These are phyloP conservation scores for Dunckerocampus dactyliophorus DNA, from an alignment of 2,113 vertebrate genomes.

Conservation along the genomic window DNA sequence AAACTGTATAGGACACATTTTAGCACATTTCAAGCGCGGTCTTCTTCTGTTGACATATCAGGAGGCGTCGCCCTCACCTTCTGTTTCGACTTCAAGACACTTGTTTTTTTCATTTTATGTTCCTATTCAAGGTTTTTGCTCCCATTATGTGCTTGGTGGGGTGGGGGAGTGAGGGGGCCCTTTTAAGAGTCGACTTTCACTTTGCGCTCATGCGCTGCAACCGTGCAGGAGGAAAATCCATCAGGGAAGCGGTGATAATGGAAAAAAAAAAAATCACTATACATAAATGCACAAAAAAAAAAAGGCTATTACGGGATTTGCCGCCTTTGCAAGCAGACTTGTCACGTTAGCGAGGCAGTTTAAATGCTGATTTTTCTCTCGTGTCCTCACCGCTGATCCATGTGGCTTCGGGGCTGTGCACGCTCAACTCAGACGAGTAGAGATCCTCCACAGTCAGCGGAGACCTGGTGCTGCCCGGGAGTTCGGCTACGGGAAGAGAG, in stretches of 20 bases:
- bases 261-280: neutral
- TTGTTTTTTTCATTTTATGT: neutral
- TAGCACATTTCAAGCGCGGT: too few species aligned
- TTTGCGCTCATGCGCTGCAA: neutral
- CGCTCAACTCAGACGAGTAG: constrained; percentile 77
- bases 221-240: neutral
- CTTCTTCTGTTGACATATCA: neutral
- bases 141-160: neutral
- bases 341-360: neutral
- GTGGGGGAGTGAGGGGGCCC: neutral
- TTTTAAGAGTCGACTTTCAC: neutral
- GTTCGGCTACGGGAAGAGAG: constrained; percentile 71
- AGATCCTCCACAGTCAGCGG: constrained; percentile 82
- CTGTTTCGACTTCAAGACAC: neutral
- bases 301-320: neutral
- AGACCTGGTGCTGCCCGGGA: constrained; percentile 78
- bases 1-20: too few species aligned
- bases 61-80: neutral
- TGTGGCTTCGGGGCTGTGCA: constrained; percentile 81
- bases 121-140: neutral
- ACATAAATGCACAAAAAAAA: neutral
- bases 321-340: neutral
- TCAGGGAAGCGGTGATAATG: neutral
- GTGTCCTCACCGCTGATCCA: constrained; percentile 85
- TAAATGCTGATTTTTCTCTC: neutral